These are phyloP conservation scores for Drosophila dunni DNA, from an alignment of 1,140 invertebrate species.

Conservation along the genomic window DNA sequence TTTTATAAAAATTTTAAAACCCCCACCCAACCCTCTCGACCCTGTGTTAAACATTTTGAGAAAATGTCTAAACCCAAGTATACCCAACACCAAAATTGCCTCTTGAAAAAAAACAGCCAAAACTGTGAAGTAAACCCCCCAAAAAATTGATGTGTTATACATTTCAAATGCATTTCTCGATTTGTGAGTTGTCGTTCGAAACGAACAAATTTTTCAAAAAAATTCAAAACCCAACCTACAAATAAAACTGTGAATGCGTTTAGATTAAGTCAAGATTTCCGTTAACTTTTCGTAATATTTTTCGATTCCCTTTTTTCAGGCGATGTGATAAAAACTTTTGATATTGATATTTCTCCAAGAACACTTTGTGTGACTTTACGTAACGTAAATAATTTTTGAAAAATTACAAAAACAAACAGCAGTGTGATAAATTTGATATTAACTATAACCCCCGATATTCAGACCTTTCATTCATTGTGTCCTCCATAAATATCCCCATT, in stretches of 20 bases:
- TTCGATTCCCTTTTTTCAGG: not conserved
- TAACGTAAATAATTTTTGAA: slow-evolving; percentile 31
- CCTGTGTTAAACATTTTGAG: slow-evolving; percentile 67
- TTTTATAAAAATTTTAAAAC: slow-evolving; percentile 70
- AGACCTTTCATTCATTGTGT: not conserved
- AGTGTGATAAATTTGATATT: slow-evolving; percentile 38
- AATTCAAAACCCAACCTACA: slow-evolving; percentile 52
- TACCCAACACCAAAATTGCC: slow-evolving; percentile 62
- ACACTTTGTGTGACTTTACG: slow-evolving; percentile 21
- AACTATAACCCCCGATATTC: not conserved
- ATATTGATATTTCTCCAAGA: not conserved
- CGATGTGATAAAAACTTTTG: slow-evolving; percentile 40
- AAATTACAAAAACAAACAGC: slow-evolving; percentile 28
- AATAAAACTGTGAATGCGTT: slow-evolving; percentile 55
- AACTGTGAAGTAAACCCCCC: slow-evolving; percentile 48
- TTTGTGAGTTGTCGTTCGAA: slow-evolving; percentile 55
- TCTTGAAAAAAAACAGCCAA: slow-evolving; percentile 58
- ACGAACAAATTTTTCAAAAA: slow-evolving; percentile 66
- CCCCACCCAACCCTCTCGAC: not conserved
- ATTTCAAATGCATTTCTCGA: slow-evolving; percentile 28
- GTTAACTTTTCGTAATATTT: slow-evolving; percentile 1
- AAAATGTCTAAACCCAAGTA: slow-evolving; percentile 67
- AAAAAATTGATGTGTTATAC: slow-evolving; percentile 22
- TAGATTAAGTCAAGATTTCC: slow-evolving; percentile 39
- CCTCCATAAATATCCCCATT: not conserved